phyloP scores from a whole-genome alignment of 2,113 vertebrate genomes.

The Melanerpes formicivorus region DNA sequence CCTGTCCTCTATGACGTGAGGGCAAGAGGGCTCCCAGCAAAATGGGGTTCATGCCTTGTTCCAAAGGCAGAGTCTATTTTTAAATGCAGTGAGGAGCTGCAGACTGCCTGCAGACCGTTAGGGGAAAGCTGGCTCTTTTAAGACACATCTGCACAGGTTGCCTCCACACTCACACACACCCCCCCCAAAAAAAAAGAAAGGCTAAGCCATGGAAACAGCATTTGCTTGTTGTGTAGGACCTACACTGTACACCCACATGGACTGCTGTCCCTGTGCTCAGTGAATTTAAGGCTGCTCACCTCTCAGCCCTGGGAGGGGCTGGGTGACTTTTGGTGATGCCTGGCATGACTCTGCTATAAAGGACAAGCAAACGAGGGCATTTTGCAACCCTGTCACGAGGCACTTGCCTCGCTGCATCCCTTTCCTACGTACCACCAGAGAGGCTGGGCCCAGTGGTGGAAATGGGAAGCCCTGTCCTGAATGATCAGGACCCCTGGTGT shows the following conservation, averaged over 20 bases:
- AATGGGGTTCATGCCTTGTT: neutral
- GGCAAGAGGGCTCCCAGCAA: neutral
- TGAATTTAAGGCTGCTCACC: neutral
- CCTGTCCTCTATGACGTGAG: neutral
- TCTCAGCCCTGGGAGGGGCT: neutral
- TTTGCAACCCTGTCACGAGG: neutral
- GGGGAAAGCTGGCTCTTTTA: neutral
- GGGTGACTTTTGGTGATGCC: neutral
- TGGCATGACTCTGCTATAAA: neutral
- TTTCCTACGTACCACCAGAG: neutral
- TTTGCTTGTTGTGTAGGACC: neutral
- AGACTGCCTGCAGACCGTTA: neutral
- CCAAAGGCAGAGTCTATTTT: neutral
- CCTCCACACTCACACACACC: neutral
- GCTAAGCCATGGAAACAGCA: neutral
- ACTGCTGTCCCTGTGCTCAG: neutral
- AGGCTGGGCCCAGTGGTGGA: neutral
- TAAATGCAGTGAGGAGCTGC: neutral
- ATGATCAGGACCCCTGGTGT: rapidly evolving
- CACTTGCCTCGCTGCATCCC: neutral
- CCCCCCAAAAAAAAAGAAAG: neutral
- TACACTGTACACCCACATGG: neutral
- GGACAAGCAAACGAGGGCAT: neutral
- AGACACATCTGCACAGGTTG: neutral
- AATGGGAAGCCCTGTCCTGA: neutral